Base-by-base conservation (phyloP, 2,888 invertebrate genomes). In the Thysanoteuthis rhombus region DNA sequence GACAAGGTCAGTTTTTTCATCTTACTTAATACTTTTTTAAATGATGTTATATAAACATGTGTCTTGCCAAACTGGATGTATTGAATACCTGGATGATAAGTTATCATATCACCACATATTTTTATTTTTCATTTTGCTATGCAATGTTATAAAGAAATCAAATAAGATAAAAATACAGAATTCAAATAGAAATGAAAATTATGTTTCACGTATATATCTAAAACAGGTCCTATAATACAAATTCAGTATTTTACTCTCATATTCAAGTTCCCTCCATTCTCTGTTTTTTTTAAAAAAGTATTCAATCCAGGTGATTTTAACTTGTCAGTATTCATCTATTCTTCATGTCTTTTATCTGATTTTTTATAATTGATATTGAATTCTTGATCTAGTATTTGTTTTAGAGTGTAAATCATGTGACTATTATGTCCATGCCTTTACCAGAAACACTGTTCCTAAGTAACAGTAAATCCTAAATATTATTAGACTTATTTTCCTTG, bases 1-100 rank as follows among this genome's bases (percentile, higher is more conserved):
- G 75, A 75, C 75, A 75, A 75, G 75, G 75, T 75, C 75, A 75
- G 75, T 75, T 75, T 75, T 75, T 75, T 75, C 75, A 75, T 75
- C n/a, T 75, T 75, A n/a, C n/a, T 75, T 75, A 16, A 75, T 75
- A n/a, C n/a, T 75, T 75, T 75, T n/a, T n/a, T 0, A 75, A 75
- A 12, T 36, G n/a, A 75, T 75, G 75, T 75, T 75, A 75, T n/a
- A n/a, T n/a, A 52, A 52, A 75, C n/a, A 75, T 75, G 32, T 58
- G 75, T 75, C n/a, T 75, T 75, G 75, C 75, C 36, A 36, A 36
- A 36, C 3, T 75, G 32, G n/a, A 32, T 75, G 75, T 16, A 75
- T 75, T 16, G 16, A 75, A n/a, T 75, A 75, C 75, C 19, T 75
- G n/a, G 36, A 75, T 75, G 8, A 75, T 75, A 16, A 75, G 75